These are phyloP conservation scores for Coecobrya sp. DNA, from an alignment of 2,888 invertebrate genomes.

Conservation along the genomic window DNA sequence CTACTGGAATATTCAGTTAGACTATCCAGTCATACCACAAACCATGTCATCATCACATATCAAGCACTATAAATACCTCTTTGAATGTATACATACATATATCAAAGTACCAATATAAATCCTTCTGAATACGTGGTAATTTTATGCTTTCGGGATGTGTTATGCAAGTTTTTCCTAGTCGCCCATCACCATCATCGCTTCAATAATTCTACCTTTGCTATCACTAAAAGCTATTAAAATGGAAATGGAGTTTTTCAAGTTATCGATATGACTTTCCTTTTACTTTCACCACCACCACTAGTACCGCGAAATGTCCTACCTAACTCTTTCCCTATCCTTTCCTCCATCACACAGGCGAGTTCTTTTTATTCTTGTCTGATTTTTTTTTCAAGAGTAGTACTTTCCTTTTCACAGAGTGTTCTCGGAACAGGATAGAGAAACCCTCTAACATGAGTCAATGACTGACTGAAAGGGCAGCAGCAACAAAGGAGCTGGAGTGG, in stretches of 20 bases:
- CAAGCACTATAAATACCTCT: neutral
- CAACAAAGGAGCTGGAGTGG: constrained; percentile 4
- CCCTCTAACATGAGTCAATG: constrained; percentile 49
- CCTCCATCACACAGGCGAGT: neutral
- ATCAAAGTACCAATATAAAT: neutral
- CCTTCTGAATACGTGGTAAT: neutral
- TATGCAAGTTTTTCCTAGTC: constrained; percentile 54
- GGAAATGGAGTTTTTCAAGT: constrained; percentile 74
- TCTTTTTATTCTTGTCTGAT: neutral
- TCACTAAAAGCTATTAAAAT: constrained; percentile 79
- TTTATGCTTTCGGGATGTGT: neutral
- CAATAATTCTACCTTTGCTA: constrained; percentile 69
- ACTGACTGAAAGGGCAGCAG: constrained; percentile 12
- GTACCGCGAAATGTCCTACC: constrained; percentile 39
- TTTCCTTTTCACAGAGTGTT: constrained; percentile 9
- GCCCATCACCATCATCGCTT: constrained; percentile 53
- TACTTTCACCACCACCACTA: constrained; percentile 49
- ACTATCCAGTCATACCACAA: no score
- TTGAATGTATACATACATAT: neutral
- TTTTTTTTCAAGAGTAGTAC: constrained; percentile 17
- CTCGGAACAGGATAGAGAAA: neutral
- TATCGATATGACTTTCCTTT: constrained; percentile 70
- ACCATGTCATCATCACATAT: no score
- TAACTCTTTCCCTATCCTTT: neutral
- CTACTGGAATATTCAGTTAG: no score